Base-by-base conservation (phyloP, 1,140 invertebrate species). In the Heliconius melpomene region DNA sequence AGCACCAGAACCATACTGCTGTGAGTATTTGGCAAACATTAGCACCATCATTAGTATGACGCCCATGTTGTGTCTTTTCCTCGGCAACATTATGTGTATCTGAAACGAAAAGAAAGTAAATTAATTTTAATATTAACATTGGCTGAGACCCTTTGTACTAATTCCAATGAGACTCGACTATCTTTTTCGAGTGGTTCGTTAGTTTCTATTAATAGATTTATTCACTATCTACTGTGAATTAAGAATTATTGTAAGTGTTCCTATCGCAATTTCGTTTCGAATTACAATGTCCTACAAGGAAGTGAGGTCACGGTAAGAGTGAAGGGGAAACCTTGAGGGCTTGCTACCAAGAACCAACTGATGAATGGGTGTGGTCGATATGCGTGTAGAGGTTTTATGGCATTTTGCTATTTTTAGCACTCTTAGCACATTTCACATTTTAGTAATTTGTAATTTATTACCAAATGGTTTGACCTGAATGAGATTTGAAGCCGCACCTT, bases 1-100 rank as follows among this genome's bases (percentile, higher is more conserved):
- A 23, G 94, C 94, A 29, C 94, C 94, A 0, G 91, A 91, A 8
- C 91, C 86, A 82, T 94, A 90, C 46, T 94, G 91, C 72, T 91
- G 85, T 29, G 89, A 90, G 18, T 83, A 77, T 70, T 88, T 86
- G n/a, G 89, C 81, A 0, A 91, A 79, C 36, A 87, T 75, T 60
- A 92, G 52, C 71, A 92, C 13, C n/a, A 87, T 75, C 13, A 89
- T 20, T 8, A 88, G n/a, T 57, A 86, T 52, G 46, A 80, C 20
- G 5, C 72, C 74, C 72, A 71, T 77, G 40, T 60, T 85, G n/a
- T 29, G 13, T 86, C 87, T 90, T 91, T 93, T 92, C 74, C 90
- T 85, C 36, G 90, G 91, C 75, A 93, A 78, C 90, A 93, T 92
- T 0, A 8, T 75, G 72, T 80, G 79, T 72, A 80, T 82, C 91